Conservation (phyloP, 2,888 invertebrate species). For the Steromphala cineraria region DNA sequence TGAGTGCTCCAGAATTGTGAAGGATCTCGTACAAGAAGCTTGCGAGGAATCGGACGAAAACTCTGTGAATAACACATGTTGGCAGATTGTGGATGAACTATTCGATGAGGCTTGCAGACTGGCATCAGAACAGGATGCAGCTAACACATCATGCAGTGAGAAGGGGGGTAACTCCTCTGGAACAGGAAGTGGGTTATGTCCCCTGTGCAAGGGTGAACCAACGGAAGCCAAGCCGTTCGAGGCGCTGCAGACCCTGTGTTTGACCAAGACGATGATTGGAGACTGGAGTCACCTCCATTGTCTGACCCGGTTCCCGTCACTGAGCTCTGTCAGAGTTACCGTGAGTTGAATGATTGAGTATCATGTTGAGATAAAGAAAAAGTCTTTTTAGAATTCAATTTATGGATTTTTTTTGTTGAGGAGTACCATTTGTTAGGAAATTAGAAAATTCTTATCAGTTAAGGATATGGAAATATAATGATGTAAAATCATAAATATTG, state of each 20-base stretch:
- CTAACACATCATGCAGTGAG: background rate
- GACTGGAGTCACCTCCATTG: conserved; percentile 58
- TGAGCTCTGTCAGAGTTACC: conserved; percentile 59
- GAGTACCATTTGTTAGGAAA: too few species aligned
- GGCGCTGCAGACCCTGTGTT: conserved; percentile 55
- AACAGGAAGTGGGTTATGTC: background rate
- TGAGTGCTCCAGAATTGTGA: conserved; percentile 26
- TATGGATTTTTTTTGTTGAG: too few species aligned
- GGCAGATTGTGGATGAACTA: background rate
- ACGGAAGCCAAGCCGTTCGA: conserved; percentile 43
- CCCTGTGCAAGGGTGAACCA: background rate
- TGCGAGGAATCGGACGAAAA: background rate
- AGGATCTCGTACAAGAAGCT: conserved; percentile 22
- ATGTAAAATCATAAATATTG: background rate
- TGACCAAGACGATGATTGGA: conserved; percentile 60
- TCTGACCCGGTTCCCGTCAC: conserved; percentile 54
- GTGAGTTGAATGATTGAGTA: conserved; percentile 40
- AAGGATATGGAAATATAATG: too few species aligned
- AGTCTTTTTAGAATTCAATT: too few species aligned
- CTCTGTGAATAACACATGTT: background rate
- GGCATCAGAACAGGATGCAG: background rate
- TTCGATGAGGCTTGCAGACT: background rate
- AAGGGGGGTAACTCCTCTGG: background rate
- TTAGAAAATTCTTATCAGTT: too few species aligned
- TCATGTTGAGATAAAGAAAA: too few species aligned